Evolutionary conservation across 2,797 vertebrate species (phyloP).

Genomic region (Uromys caudimaculatus): DNA sequence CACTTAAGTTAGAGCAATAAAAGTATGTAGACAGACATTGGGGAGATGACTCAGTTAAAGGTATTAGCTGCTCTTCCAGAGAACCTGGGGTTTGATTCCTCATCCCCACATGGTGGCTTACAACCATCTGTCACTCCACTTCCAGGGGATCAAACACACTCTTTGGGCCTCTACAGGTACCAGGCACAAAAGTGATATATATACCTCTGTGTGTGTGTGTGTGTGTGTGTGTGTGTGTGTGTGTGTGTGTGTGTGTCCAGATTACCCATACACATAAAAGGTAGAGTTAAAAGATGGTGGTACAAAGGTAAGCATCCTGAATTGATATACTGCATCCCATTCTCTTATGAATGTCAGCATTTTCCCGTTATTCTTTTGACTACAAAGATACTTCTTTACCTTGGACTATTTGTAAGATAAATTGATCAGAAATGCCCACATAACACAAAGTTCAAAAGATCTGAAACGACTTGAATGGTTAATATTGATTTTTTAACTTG

Average conservation of each 20-base stretch:
- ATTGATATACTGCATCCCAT: neutral
- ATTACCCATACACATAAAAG: neutral
- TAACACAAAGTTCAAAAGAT: neutral
- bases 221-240: too few relatives aligned
- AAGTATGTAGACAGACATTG: neutral
- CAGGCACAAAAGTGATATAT: neutral
- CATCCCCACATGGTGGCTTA: too few relatives aligned
- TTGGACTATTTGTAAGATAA: neutral
- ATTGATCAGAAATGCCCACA: neutral
- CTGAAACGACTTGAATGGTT: neutral
- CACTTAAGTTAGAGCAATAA: conserved; percentile 3
- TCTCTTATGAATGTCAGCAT: neutral
- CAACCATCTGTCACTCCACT: neutral
- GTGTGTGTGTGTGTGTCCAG: neutral
- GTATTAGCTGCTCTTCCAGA: neutral
- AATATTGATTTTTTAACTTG: neutral
- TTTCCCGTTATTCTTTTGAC: neutral
- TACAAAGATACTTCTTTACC: neutral
- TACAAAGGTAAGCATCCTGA: neutral
- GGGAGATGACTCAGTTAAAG: neutral
- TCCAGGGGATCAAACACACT: neutral
- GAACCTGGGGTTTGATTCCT: neutral
- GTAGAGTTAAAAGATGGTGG: neutral
- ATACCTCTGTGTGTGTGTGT: too few relatives aligned
- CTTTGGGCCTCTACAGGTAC: too few relatives aligned